These are phyloP conservation scores for Eucidaris tribuloides DNA, from an alignment of 35 echinoderm and acorn worm genomes.

Conservation along the genomic window DNA sequence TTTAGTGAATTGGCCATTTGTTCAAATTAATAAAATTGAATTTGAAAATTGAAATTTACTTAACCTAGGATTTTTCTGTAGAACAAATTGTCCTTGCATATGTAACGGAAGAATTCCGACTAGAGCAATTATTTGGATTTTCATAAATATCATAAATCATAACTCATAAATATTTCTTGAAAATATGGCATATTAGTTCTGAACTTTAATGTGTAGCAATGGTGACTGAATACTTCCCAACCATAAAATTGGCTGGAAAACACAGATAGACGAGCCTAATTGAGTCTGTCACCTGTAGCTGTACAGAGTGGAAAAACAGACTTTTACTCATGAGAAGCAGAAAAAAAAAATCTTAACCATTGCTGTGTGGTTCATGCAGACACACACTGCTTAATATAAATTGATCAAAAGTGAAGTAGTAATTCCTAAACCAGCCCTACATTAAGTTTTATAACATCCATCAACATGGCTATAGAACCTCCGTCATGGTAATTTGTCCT, in stretches of 20 bases:
- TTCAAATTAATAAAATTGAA: too few relatives aligned
- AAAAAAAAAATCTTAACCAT: constrained; percentile 10
- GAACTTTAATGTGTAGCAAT: too few relatives aligned
- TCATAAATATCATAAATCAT: too few relatives aligned
- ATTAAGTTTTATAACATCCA: constrained; percentile 10
- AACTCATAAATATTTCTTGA: too few relatives aligned
- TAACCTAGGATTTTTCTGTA: too few relatives aligned
- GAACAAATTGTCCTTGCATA: too few relatives aligned
- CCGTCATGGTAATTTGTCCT: not conserved
- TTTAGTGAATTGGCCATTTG: too few relatives aligned
- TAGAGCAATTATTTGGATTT: too few relatives aligned
- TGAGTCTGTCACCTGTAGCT: not conserved
- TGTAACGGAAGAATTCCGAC: too few relatives aligned
- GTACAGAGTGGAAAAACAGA: constrained; percentile 15
- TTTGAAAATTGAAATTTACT: too few relatives aligned
- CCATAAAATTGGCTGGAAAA: constrained; percentile 2
- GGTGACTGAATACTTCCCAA: constrained; percentile 6
- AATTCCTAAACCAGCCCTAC: not conserved
- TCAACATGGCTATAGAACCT: not conserved
- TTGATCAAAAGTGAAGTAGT: constrained; percentile 8
- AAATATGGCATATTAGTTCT: too few relatives aligned
- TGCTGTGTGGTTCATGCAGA: not conserved
- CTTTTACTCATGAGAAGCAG: not conserved
- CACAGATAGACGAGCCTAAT: not conserved
- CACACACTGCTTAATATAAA: not conserved